phyloP scores from a whole-genome alignment of 1,140 invertebrate genomes.

The Mizuhopecten yessoensis region DNA sequence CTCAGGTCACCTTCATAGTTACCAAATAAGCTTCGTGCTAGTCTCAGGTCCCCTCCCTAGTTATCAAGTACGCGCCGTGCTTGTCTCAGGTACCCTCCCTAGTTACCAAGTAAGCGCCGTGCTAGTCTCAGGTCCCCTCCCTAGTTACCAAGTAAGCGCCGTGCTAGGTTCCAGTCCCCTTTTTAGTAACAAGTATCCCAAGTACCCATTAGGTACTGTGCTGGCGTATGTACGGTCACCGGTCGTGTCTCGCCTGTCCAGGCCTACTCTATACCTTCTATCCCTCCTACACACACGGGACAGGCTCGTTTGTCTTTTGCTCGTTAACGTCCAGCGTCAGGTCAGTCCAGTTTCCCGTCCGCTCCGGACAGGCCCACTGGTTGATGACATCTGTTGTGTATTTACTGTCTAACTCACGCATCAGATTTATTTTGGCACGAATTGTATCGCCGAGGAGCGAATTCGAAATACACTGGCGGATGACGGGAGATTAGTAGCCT shows the following conservation, averaged over 20 bases:
- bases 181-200: neutral
- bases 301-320: constrained; percentile 12
- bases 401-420: neutral
- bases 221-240: no score
- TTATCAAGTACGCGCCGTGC: no score
- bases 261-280: neutral
- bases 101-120: neutral
- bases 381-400: neutral
- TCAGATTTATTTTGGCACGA: neutral
- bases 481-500: neutral
- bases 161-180: neutral
- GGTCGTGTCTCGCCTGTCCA: neutral
- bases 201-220: neutral
- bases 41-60: neutral
- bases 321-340: constrained; percentile 28
- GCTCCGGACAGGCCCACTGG: neutral
- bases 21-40: neutral
- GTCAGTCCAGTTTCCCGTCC: neutral
- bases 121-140: neutral
- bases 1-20: no score
- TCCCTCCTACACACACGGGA: constrained; percentile 3
- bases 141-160: no score
- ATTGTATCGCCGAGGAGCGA: neutral
- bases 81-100: no score
- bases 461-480: neutral